Conservation (phyloP, 2,113 vertebrate species). For the Corythoichthys intestinalis region DNA sequence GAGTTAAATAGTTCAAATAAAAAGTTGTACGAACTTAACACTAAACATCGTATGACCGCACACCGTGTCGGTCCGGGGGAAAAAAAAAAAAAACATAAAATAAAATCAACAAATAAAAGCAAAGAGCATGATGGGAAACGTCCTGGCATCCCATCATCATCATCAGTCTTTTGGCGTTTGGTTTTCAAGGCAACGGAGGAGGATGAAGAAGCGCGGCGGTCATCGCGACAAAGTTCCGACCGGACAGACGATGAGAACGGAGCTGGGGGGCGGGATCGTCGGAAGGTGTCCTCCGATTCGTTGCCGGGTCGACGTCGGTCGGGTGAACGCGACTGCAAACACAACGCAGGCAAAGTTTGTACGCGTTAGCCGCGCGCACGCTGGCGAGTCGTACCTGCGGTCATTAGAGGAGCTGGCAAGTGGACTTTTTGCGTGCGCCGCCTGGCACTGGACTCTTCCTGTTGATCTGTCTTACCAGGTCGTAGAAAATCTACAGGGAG, state of each 20-base stretch:
- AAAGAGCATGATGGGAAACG: conserved; percentile 34
- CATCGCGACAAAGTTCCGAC: conserved; percentile 43
- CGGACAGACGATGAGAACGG: conserved; percentile 28
- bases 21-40: too few relatives aligned
- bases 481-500: conserved; percentile 60
- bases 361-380: too few relatives aligned
- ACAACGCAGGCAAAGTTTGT: background rate
- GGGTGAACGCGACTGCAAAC: conserved; percentile 41
- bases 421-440: conserved; percentile 58
- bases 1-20: too few relatives aligned
- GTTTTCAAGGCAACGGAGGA: conserved; percentile 55
- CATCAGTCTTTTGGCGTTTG: conserved; percentile 44
- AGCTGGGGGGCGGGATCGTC: conserved; percentile 45
- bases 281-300: conserved; percentile 66
- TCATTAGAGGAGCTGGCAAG: conserved; percentile 66
- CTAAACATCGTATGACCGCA: too few relatives aligned
- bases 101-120: conserved; percentile 32
- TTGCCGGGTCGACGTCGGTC: conserved; percentile 47
- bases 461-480: conserved; percentile 68
- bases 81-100: background rate
- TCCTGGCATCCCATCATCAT: conserved; percentile 18
- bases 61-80: background rate
- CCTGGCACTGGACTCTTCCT: conserved; percentile 62
- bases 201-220: conserved; percentile 11
- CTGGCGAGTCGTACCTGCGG: conserved; percentile 20